Evolutionary conservation across 1,140 invertebrate species (phyloP), one percentile per base, ranked within the genome.

Genomic region (Grapholita molesta): DNA sequence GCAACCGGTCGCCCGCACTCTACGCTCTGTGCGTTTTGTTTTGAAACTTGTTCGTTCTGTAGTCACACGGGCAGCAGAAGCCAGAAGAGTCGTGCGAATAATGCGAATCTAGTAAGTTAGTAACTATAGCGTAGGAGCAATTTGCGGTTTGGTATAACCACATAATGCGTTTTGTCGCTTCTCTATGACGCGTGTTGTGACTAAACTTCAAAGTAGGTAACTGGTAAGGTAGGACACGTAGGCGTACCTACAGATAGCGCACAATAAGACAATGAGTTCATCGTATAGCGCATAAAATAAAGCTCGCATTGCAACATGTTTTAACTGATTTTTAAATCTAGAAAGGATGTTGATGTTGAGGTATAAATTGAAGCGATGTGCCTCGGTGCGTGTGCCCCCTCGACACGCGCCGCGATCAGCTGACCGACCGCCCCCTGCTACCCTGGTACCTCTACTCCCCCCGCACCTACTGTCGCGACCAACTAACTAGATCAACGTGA

Each of bases 341-440:
- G 23, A 28, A 28, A 30, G 55, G 25, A 28, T 28, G 55, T 57
- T 23, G n/a, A n/a, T n/a, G n/a, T n/a, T n/a, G n/a, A n/a, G n/a
- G n/a, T n/a, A n/a, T n/a, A 18, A 5, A 5, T 52, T 1, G 11
- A 15, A n/a, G 55, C 55, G 67, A 67, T 71, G 73, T 75, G 73
- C 30, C 73, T 68, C 64, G 80, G 75, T 89, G 88, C 88, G 84
- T 82, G 82, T 82, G 82, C 65, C 52, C 52, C 67, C 74, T 48
- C 72, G 48, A 33, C 73, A 72, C 84, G 78, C 83, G 81, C 77
- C 69, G 64, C 80, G 82, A 88, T 90, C 88, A 90, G 88, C 88
- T 90, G 88, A 87, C 86, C 79, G 78, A 68, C 64, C 70, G 70
- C 74, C 71, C 78, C 75, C 66, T 73, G 76, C 73, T 74, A 66